Percentiles rank a stretch among this genome's conserved stretches.
These are phyloP conservation scores for Pagetopsis macropterus DNA, from an alignment of 2,797 vertebrate genomes.

Conservation along the genomic window DNA sequence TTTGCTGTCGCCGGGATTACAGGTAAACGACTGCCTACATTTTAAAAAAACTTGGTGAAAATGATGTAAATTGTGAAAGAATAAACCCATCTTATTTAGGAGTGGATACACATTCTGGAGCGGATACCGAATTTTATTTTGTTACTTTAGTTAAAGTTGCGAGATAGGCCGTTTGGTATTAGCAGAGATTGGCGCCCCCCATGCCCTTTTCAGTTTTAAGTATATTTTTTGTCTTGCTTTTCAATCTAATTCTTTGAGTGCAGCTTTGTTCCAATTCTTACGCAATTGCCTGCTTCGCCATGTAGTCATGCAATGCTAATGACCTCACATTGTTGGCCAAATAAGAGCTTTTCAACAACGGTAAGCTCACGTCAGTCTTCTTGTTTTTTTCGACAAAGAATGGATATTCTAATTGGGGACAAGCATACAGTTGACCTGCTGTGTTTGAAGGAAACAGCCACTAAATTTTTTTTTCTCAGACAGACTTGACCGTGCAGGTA, in stretches of 20 bases:
- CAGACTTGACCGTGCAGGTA: constrained; percentile 49
- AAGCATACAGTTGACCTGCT: constrained; percentile 56
- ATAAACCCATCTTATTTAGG: no score
- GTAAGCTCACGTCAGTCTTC: neutral
- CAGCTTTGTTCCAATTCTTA: constrained; percentile 4
- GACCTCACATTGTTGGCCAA: constrained; percentile 5
- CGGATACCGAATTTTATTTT: no score
- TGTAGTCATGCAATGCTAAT: constrained; percentile 4
- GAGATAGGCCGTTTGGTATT: no score
- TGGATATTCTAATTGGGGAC: constrained; percentile 45
- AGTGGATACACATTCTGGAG: no score
- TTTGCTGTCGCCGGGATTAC: no score
- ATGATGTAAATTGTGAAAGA: no score
- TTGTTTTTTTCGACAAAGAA: constrained; percentile 23
- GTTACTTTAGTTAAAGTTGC: no score
- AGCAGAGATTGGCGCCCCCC: no score
- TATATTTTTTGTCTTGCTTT: neutral
- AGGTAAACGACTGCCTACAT: no score
- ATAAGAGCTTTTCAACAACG: constrained; percentile 25
- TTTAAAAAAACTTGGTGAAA: no score
- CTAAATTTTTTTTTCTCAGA: constrained; percentile 29
- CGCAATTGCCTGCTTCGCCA: neutral
- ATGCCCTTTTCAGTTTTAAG: no score
- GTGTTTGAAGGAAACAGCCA: constrained; percentile 35
- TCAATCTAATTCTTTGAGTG: neutral